Base-by-base conservation (phyloP, 2,888 invertebrate genomes). In the Drosophila borealis region DNA sequence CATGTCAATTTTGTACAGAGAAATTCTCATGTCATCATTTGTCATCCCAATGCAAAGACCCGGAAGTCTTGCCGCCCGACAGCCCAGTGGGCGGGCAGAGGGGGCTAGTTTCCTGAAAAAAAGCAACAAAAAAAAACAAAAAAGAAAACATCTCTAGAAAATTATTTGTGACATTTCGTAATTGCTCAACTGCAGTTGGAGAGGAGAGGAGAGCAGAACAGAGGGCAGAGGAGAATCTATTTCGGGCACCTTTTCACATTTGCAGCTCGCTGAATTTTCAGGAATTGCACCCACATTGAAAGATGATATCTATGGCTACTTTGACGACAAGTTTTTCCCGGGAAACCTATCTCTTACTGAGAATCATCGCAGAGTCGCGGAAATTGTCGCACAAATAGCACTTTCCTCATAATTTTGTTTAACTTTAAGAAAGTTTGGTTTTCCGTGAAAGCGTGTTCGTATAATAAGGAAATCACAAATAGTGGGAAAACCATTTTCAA, bases 11-110 rank as follows among this genome's bases (percentile, higher is more conserved):
- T 19, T 34, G 14, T 21, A 39, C 41, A 53, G 25, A 70, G 36
- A 69, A 64, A 64, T 63, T 51, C 61, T 34, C 42, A 64, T 69
- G 71, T 67, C 75, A 69, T 57, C 68, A 71, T 71, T 71, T 75
- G 62, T 67, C 61, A 65, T 59, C 69, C 59, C 44, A 56, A 64
- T 55, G 29, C 29, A 2, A 29, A 29, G 29, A 70, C 83, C 83
- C 83, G 81, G 86, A 82, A 82, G 81, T 73, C 55, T 70, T 57
- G 56, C 55, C 70, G 55, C 61, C 44, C 36, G 39, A 25, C 50
- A 51, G 25, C 25, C 25, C 8, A 29, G 8, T 29, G 25, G 8
- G 8, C 29, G 29, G 29, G 29, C 8, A 8, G 29, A 8, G 29
- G 29, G 29, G 29, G 29, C 8, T 29, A 55, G 25, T 56, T 61